Conservation (phyloP, 2,888 invertebrate species). For the Margaritifera margaritifera region DNA sequence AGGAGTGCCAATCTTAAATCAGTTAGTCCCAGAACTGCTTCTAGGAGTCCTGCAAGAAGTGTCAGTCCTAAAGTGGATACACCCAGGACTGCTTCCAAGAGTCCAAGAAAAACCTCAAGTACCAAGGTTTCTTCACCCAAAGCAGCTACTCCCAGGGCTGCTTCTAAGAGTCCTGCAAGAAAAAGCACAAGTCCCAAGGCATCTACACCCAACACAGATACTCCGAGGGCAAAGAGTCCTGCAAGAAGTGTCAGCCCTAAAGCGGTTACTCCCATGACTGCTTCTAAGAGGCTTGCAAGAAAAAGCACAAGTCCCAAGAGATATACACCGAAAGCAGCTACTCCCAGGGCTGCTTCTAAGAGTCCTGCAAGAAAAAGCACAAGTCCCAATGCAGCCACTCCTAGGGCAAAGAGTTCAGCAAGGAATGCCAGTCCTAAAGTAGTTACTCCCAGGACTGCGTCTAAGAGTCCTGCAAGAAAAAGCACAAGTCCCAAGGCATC, state of each 20-base stretch:
- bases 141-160: slow-evolving; percentile 12
- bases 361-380: too few relatives aligned
- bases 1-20: not conserved
- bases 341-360: slow-evolving; percentile 8
- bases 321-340: slow-evolving; percentile 3
- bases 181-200: slow-evolving; percentile 20
- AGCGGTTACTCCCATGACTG: slow-evolving; percentile 9
- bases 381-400: slow-evolving; percentile 9
- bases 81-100: not conserved
- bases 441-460: slow-evolving; percentile 1
- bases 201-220: slow-evolving; percentile 9
- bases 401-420: slow-evolving; percentile 4
- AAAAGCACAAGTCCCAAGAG: slow-evolving; percentile 8
- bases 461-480: slow-evolving; percentile 3
- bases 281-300: not conserved
- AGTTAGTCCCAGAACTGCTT: slow-evolving; percentile 3
- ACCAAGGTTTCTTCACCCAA: slow-evolving; percentile 7
- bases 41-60: not conserved
- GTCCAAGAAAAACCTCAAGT: not conserved
- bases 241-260: slow-evolving; percentile 20
- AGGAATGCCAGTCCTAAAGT: not conserved
- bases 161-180: slow-evolving; percentile 14
- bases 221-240: not conserved
- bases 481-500: not conserved
- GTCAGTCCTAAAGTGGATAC: slow-evolving; percentile 1